These are phyloP conservation scores for Datnioides undecimradiatus DNA, from an alignment of 2,113 vertebrate species.

Conservation along the genomic window DNA sequence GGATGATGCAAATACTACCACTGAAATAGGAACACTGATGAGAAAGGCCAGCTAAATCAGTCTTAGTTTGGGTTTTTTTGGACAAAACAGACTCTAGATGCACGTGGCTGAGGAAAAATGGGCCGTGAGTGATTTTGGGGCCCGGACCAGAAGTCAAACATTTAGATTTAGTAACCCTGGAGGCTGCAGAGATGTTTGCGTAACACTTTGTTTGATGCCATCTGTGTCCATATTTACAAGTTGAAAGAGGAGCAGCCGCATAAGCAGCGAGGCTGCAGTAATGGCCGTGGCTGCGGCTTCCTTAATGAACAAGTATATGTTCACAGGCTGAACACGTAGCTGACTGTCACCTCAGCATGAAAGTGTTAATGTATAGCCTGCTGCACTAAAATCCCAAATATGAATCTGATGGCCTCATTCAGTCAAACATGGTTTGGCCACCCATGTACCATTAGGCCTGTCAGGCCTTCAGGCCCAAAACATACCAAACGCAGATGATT, in stretches of 20 bases:
- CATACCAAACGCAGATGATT: conserved; percentile 68
- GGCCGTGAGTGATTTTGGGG: conserved; percentile 37
- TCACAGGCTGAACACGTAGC: conserved; percentile 18
- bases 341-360: conserved; percentile 13
- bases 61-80: conserved; percentile 14
- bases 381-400: conserved; percentile 55
- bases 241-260: conserved; percentile 41
- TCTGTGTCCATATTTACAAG: conserved; percentile 73
- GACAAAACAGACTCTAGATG: conserved; percentile 1
- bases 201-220: conserved; percentile 74
- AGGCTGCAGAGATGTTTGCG: conserved; percentile 73
- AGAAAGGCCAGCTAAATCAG: not conserved
- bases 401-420: conserved; percentile 75
- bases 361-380: conserved; percentile 46
- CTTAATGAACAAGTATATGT: conserved; percentile 36
- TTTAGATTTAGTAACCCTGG: conserved; percentile 68
- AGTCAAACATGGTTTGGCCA: conserved; percentile 74
- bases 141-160: conserved; percentile 48
- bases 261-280: conserved; percentile 47
- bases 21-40: not conserved
- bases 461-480: conserved; percentile 68
- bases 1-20: not conserved
- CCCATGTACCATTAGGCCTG: conserved; percentile 60
- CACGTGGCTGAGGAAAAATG: conserved; percentile 16
- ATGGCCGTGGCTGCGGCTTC: conserved; percentile 19